These are phyloP conservation scores for Danio kyathit DNA, from an alignment of 2,797 vertebrate species.

Conservation along the genomic window DNA sequence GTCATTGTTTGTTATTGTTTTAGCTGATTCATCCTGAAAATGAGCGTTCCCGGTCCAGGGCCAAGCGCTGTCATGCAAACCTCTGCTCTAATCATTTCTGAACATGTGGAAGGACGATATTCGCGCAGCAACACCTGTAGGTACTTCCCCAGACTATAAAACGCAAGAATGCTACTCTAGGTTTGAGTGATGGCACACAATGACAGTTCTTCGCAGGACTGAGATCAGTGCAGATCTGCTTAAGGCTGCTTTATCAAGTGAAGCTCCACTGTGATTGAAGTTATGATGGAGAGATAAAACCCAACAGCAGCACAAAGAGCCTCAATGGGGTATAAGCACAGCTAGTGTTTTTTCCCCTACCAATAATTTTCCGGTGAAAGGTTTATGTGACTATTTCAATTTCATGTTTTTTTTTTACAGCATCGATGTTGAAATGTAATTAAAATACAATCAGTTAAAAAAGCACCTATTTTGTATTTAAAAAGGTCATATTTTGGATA, in stretches of 20 bases:
- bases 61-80: constrained; percentile 66
- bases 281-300: constrained; percentile 45
- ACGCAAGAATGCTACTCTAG: constrained; percentile 33
- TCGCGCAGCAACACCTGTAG: constrained; percentile 64
- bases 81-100: constrained; percentile 66
- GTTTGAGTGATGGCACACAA: constrained; percentile 42
- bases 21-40: constrained; percentile 75
- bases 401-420: no score
- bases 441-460: no score
- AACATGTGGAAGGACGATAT: constrained; percentile 67
- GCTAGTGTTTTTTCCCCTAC: no score
- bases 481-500: no score
- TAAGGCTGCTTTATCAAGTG: constrained; percentile 31
- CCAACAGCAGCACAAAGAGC: constrained; percentile 29
- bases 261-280: constrained; percentile 32
- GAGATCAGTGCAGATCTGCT: constrained; percentile 27
- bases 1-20: constrained; percentile 78
- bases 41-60: constrained; percentile 68
- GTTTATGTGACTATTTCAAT: no score
- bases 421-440: no score
- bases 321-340: no score
- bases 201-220: constrained; percentile 10
- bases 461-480: no score
- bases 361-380: no score
- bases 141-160: constrained; percentile 74